Evolutionary conservation across 2,797 vertebrate genomes (phyloP).

Genomic region (Borostomias antarcticus): DNA sequence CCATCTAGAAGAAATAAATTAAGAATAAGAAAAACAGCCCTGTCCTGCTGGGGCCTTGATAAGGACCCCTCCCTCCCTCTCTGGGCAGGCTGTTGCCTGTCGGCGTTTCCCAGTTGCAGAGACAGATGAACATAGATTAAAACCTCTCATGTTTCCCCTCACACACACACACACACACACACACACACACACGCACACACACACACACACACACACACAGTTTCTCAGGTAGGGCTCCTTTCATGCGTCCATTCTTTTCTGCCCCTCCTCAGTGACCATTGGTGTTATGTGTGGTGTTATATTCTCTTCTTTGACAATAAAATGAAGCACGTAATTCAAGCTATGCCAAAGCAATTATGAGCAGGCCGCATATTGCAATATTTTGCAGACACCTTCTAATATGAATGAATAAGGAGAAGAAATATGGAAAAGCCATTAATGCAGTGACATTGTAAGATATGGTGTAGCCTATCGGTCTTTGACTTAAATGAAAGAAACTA

Average conservation of each 20-base stretch:
- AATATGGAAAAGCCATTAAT: not conserved
- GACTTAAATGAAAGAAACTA: too few relatives aligned
- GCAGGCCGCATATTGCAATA: not conserved
- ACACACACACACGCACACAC: constrained; percentile 15
- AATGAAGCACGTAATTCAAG: constrained; percentile 9
- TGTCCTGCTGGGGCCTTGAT: constrained; percentile 56
- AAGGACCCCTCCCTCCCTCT: constrained; percentile 41
- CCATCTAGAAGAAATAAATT: constrained; percentile 54
- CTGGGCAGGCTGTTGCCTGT: constrained; percentile 42
- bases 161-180: constrained; percentile 13
- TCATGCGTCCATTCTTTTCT: not conserved
- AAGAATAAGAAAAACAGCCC: constrained; percentile 43
- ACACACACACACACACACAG: constrained; percentile 1
- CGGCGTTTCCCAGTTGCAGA: constrained; percentile 28
- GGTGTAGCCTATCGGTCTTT: too few relatives aligned
- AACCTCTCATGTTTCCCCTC: constrained; percentile 50
- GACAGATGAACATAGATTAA: constrained; percentile 52
- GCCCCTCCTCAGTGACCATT: not conserved
- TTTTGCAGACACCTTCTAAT: constrained; percentile 5
- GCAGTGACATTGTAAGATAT: too few relatives aligned
- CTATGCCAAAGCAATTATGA: constrained; percentile 11
- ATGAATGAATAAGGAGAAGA: not conserved
- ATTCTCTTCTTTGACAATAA: not conserved
- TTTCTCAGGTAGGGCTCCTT: not conserved
- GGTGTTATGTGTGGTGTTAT: not conserved